Evolutionary conservation across 2,113 vertebrate species (phyloP).

Genomic region (Cariama cristata): DNA sequence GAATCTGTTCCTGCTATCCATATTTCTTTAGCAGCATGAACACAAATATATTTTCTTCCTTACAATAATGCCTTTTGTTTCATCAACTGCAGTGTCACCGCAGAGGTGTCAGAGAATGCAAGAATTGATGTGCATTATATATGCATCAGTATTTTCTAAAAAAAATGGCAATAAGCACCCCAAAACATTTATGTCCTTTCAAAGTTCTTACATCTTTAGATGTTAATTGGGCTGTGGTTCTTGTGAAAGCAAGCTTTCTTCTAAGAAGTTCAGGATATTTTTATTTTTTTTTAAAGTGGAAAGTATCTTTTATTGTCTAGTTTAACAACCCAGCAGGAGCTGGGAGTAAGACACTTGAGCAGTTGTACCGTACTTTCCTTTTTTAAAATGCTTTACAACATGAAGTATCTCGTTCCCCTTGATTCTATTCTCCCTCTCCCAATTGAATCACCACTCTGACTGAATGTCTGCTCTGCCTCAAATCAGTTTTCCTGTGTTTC

Average conservation of each 20-base stretch:
- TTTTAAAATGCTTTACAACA: not conserved
- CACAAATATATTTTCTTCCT: not conserved
- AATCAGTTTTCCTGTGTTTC: not conserved
- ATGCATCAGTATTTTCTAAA: not conserved
- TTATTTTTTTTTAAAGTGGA: not conserved
- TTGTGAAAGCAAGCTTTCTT: not conserved
- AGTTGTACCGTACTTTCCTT: not conserved
- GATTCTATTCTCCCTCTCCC: not conserved
- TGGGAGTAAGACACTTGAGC: not conserved
- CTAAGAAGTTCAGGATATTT: not conserved
- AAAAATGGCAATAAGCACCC: not conserved
- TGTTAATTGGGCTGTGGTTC: not conserved
- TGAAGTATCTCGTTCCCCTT: not conserved
- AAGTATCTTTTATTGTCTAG: not conserved
- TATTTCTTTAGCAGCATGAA: not conserved
- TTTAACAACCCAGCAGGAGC: not conserved
- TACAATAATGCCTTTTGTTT: not conserved
- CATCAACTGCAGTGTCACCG: not conserved
- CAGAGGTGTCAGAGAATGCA: not conserved
- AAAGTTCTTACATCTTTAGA: not conserved
- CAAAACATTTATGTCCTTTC: not conserved
- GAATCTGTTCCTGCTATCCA: not conserved
- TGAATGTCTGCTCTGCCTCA: not conserved
- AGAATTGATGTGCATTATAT: not conserved
- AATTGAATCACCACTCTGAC: not conserved